Evolutionary conservation across 2,113 vertebrate genomes (phyloP), one percentile per base, ranked within the genome.

Genomic region (Myodes glareolus): DNA sequence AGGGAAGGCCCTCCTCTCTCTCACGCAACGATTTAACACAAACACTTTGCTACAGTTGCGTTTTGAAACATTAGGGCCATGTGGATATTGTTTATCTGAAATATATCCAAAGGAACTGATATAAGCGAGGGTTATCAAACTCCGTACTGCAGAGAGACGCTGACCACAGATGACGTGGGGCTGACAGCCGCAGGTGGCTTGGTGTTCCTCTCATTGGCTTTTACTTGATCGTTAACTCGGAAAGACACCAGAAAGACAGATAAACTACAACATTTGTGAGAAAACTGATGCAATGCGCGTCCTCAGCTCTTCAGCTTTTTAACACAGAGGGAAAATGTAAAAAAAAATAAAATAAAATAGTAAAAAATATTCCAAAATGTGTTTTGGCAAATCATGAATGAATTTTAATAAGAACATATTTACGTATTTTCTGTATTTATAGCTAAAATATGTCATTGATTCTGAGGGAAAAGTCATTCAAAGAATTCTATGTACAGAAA

Each of bases 281-380:
- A 73, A 82, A 45, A 29, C 55, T 31, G 5, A 87, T 52, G 23
- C 25, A 92, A 29, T 63, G 2, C 61, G 52, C 88, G 87, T 93
- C n/a, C 61, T 92, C 31, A 6, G 31, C 21, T 94, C 58, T n/a
- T 86, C 45, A 96, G 39, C 25, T 92, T 96, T 72, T 68, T 90
- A 80, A 75, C 31, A 77, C 7, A 61, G 33, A 81, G n/a, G 47
- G 19, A 88, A 81, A 88, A 88, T 63, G 25, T 14, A 76, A 39
- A 91, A 82, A 81, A 72, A n/a, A 16, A 91, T 90, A 93, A 91
- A 63, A 76, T 88, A 78, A 92, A 97, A 61, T 13, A 90, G 31
- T 47, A 68, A 19, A 90, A 45, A 84, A 84, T 72, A 29, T 61
- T 77, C 81, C 5, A 58, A 47, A 21, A 23, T 39, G 6, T 3